Conservation (phyloP, 2,888 invertebrate species). For the Conomelus anceps region DNA sequence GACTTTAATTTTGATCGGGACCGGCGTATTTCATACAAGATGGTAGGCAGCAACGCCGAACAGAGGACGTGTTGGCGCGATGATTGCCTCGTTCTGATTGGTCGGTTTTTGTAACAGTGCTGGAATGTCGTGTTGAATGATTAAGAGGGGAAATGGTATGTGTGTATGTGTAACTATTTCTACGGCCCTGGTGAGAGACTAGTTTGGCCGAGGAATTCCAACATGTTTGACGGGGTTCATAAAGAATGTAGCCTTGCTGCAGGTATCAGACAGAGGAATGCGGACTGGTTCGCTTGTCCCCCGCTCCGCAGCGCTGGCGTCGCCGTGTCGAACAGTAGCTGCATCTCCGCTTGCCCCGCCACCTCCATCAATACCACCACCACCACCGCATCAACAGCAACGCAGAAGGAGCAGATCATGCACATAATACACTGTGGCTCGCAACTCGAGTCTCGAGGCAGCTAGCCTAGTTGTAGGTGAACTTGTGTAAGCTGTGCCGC, state of each 20-base stretch:
- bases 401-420: too few species aligned
- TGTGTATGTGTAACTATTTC: constrained; percentile 26
- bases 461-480: background rate
- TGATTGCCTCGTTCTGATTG: constrained; percentile 21
- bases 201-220: constrained; percentile 20
- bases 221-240: constrained; percentile 15
- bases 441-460: background rate
- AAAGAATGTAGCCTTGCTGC: constrained; percentile 26
- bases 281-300: constrained; percentile 21
- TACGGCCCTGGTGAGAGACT: constrained; percentile 26
- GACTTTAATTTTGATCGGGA: constrained; percentile 19
- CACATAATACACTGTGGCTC: too few species aligned
- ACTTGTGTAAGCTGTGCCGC: too few species aligned
- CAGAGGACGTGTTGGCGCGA: constrained; percentile 16
- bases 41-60: constrained; percentile 1
- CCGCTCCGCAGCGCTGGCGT: constrained; percentile 21
- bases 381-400: too few species aligned
- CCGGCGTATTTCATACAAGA: constrained; percentile 13
- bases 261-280: constrained; percentile 21
- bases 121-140: constrained; percentile 30
- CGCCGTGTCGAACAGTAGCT: constrained; percentile 24
- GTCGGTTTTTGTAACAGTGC: constrained; percentile 21
- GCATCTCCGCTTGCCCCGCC: background rate
- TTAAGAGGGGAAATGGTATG: constrained; percentile 29
- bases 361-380: background rate